Conservation (phyloP, 2,113 vertebrate species). For the Cyprinodon brontotheroides region DNA sequence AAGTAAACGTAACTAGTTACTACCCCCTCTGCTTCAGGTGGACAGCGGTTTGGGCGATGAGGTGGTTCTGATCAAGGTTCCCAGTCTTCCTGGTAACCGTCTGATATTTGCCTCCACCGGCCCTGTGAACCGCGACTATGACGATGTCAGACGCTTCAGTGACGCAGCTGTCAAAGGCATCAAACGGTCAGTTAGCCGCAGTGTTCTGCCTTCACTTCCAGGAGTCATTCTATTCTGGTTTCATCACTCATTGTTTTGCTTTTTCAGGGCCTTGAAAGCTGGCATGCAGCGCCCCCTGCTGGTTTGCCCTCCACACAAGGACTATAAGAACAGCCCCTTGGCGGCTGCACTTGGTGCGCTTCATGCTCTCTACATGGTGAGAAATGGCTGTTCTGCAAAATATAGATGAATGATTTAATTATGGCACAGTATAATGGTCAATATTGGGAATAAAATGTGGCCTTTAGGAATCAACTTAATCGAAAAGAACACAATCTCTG, state of each 20-base stretch:
- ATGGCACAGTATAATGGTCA: not conserved
- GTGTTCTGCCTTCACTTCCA: not conserved
- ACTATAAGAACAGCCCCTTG: constrained; percentile 71
- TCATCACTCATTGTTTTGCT: not conserved
- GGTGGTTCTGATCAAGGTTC: constrained; percentile 77
- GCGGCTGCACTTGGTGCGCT: constrained; percentile 80
- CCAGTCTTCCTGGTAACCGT: constrained; percentile 77
- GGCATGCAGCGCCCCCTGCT: constrained; percentile 82
- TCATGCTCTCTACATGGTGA: constrained; percentile 82
- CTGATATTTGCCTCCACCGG: constrained; percentile 81
- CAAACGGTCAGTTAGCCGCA: constrained; percentile 54
- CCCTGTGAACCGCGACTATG: constrained; percentile 81
- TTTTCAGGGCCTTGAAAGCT: constrained; percentile 78
- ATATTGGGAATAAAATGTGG: too few relatives aligned
- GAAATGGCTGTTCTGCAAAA: not conserved
- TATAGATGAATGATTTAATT: not conserved
- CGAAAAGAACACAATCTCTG: too few relatives aligned
- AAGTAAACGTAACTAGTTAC: too few relatives aligned
- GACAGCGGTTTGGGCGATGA: constrained; percentile 73
- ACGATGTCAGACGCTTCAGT: constrained; percentile 79
- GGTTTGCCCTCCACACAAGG: constrained; percentile 76
- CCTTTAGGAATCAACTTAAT: too few relatives aligned
- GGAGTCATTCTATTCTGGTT: not conserved
- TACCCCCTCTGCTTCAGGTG: constrained; percentile 58
- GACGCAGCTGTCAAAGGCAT: constrained; percentile 79